phyloP scores from a whole-genome alignment of 2,113 vertebrate species.

The Tautogolabrus adspersus region DNA sequence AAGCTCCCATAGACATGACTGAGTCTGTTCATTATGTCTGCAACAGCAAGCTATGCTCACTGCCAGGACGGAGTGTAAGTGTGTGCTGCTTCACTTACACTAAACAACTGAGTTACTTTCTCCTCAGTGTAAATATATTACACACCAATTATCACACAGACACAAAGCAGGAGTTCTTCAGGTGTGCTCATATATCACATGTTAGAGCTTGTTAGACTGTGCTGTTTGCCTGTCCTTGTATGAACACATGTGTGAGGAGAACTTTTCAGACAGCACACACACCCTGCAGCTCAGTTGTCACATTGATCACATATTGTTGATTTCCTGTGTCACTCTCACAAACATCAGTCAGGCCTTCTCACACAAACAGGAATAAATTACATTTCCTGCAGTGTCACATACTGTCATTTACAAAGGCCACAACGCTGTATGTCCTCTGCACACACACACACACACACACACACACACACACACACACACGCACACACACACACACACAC shows the following conservation, averaged over 20 bases:
- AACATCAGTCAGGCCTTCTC: conserved; percentile 11
- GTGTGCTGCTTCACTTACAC: background rate
- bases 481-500: too few species aligned
- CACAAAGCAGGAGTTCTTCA: background rate
- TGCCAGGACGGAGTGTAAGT: too few species aligned
- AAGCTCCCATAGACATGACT: background rate
- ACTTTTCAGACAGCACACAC: background rate
- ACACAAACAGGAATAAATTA: conserved; percentile 17
- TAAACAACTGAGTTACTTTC: background rate
- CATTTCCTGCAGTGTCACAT: background rate
- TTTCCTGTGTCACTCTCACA: conserved; percentile 34
- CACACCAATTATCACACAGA: background rate
- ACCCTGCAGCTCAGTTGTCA: conserved; percentile 38
- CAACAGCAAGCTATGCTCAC: conserved; percentile 12
- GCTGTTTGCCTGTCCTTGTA: background rate
- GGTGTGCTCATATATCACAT: background rate
- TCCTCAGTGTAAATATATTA: background rate
- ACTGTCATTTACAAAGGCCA: too few species aligned
- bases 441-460: background rate
- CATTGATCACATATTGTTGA: conserved; percentile 33
- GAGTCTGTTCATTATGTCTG: conserved; percentile 40
- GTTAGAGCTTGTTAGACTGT: background rate
- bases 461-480: background rate
- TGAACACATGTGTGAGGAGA: too few species aligned
- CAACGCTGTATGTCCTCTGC: background rate